These are phyloP conservation scores for Leptocoma aspasia DNA, from an alignment of 2,113 vertebrate species.

Conservation along the genomic window DNA sequence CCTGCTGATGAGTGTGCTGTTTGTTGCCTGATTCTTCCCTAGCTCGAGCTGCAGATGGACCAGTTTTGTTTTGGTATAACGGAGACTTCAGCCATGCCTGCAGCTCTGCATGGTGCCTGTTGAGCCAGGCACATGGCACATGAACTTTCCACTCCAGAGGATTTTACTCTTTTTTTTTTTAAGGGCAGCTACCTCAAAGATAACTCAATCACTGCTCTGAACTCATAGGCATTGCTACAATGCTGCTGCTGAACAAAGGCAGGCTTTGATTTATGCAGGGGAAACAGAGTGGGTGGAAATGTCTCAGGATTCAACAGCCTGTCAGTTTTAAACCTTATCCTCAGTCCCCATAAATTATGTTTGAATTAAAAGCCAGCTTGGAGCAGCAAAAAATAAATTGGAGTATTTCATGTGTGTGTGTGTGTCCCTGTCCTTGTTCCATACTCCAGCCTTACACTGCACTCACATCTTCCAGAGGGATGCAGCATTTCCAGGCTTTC, in stretches of 20 bases:
- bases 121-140: not conserved
- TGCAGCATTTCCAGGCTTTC: constrained; percentile 4
- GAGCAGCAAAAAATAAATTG: not conserved
- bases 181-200: not conserved
- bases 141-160: not conserved
- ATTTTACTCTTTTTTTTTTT: not conserved
- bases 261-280: constrained; percentile 52
- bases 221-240: not conserved
- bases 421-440: not conserved
- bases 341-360: not conserved
- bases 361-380: not conserved
- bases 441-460: not conserved
- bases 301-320: constrained; percentile 44
- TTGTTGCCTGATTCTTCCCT: not conserved
- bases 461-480: not conserved
- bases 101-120: not conserved
- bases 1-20: not conserved
- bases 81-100: not conserved
- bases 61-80: not conserved
- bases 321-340: constrained; percentile 28
- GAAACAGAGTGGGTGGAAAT: constrained; percentile 56
- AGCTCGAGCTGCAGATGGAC: fast-evolving
- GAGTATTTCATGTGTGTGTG: not conserved
- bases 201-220: not conserved
- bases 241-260: not conserved